These are phyloP conservation scores for Erpetoichthys calabaricus DNA, from an alignment of 2,797 vertebrate species.

Conservation along the genomic window DNA sequence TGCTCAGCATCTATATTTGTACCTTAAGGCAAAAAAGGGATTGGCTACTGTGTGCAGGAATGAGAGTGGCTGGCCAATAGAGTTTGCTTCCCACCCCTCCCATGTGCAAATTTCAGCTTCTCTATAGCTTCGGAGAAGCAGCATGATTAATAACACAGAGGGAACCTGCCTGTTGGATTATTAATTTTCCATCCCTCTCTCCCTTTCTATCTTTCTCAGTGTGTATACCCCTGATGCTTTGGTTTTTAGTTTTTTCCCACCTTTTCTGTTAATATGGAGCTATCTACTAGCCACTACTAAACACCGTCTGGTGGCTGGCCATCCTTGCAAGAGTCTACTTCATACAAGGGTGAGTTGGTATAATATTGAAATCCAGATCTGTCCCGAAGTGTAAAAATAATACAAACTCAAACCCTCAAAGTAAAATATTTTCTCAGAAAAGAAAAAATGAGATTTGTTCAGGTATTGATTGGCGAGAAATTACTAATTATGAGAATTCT, in stretches of 20 bases:
- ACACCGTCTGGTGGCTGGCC: conserved; percentile 38
- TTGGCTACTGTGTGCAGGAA: conserved; percentile 62
- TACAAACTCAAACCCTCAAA: conserved; percentile 18
- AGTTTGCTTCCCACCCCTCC: conserved; percentile 41
- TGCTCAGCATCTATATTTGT: conserved; percentile 52
- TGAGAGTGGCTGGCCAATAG: conserved; percentile 51
- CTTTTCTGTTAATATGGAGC: conserved; percentile 41
- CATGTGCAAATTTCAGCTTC: conserved; percentile 47
- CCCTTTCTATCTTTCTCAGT: conserved; percentile 37
- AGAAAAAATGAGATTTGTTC: conserved; percentile 3
- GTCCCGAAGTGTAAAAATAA: conserved; percentile 19
- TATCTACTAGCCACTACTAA: conserved; percentile 40
- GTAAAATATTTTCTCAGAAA: conserved; percentile 31
- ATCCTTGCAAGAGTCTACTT: conserved; percentile 46
- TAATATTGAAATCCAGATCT: conserved; percentile 37
- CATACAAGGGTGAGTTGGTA: conserved; percentile 61
- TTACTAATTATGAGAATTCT: too few species aligned
- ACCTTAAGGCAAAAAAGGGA: conserved; percentile 46
- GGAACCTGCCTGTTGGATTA: conserved; percentile 71
- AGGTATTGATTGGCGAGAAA: too few species aligned
- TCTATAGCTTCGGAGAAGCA: conserved; percentile 50
- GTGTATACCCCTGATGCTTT: conserved; percentile 39
- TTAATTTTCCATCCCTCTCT: conserved; percentile 63
- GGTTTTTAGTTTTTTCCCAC: conserved; percentile 22
- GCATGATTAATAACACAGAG: conserved; percentile 67